Conservation (phyloP, 2,888 invertebrate species). For the Nemoura dubitans region DNA sequence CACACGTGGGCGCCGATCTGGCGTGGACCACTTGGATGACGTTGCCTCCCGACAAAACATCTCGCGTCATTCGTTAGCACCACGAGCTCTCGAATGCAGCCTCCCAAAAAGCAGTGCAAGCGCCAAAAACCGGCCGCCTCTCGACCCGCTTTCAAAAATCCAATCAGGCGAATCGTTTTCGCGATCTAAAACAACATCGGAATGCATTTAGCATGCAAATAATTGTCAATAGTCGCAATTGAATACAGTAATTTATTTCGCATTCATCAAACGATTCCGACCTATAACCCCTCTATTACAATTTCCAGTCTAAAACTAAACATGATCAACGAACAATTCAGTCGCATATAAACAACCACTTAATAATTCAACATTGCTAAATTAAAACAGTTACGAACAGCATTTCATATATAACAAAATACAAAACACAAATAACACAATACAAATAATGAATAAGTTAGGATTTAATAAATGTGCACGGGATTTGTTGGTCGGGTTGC, state of each 20-base stretch:
- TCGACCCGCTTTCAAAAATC: too few relatives aligned
- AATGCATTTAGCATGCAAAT: not conserved
- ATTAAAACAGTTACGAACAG: not conserved
- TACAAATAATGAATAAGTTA: not conserved
- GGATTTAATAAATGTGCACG: too few relatives aligned
- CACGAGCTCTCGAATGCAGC: too few relatives aligned
- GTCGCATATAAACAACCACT: not conserved
- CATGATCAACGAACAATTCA: not conserved
- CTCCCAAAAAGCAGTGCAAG: too few relatives aligned
- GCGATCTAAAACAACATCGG: not conserved
- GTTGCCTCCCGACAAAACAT: too few relatives aligned
- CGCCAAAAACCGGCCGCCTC: too few relatives aligned
- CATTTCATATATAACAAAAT: not conserved
- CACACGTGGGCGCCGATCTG: too few relatives aligned
- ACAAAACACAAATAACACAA: not conserved
- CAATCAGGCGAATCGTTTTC: not conserved
- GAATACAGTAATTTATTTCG: not conserved
- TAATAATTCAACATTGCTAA: not conserved
- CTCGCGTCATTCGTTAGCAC: too few relatives aligned
- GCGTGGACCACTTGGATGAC: too few relatives aligned
- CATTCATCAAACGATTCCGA: not conserved
- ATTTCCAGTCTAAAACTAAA: not conserved
- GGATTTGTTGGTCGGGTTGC: too few relatives aligned
- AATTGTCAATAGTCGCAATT: not conserved
- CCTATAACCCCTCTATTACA: not conserved